phyloP scores from a whole-genome alignment of 2,797 vertebrate species.

The Hybognathus amarus region DNA sequence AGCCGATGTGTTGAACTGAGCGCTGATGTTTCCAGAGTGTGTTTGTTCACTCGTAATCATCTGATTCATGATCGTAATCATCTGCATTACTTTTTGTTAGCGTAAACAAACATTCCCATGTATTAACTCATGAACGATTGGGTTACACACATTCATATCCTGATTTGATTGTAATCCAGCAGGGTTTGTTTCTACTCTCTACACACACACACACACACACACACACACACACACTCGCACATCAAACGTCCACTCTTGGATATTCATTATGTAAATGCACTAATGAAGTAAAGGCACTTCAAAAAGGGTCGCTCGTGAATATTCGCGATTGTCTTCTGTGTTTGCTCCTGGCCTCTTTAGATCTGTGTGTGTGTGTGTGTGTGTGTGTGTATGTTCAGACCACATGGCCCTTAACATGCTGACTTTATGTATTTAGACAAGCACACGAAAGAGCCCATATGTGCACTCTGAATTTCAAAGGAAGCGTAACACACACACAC shows the following conservation, averaged over 20 bases:
- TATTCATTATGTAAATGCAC: constrained; percentile 72
- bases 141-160: constrained; percentile 11
- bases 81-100: constrained; percentile 11
- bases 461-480: constrained; percentile 56
- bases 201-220: too few relatives aligned
- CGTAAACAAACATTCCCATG: not conserved
- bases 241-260: constrained; percentile 18
- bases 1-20: too few relatives aligned
- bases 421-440: constrained; percentile 54
- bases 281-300: constrained; percentile 77
- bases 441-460: constrained; percentile 42
- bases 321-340: constrained; percentile 67
- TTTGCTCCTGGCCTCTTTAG: constrained; percentile 34
- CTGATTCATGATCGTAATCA: too few relatives aligned
- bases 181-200: constrained; percentile 16
- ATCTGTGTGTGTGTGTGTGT: constrained; percentile 45
- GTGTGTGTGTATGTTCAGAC: constrained; percentile 61
- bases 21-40: not conserved
- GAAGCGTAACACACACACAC: constrained; percentile 14
- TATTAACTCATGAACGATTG: constrained; percentile 31
- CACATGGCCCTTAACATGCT: constrained; percentile 66
- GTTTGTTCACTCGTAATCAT: not conserved
- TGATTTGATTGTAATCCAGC: constrained; percentile 43
- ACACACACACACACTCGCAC: not conserved
- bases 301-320: constrained; percentile 77